A percentile compares a stretch with the other conserved stretches of the same genome.
phyloP scores from a whole-genome alignment of 2,888 invertebrate genomes.

The Acanthosepion esculentum region DNA sequence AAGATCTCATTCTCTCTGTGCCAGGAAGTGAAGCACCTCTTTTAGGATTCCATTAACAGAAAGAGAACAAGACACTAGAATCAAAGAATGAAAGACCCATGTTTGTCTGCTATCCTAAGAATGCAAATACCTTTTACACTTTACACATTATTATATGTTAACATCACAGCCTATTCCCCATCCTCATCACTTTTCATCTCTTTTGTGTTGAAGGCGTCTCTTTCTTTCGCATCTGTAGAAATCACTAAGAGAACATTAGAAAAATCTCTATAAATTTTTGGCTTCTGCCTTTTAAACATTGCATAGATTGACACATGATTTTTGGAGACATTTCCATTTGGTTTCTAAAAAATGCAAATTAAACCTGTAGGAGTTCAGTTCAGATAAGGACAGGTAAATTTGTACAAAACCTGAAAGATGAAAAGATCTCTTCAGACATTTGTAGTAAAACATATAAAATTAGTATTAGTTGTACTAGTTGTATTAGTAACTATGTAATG shows the following conservation, averaged over 20 bases:
- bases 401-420: no score
- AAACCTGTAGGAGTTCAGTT: no score
- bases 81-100: background rate
- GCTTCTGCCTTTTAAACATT: background rate
- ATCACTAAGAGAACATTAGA: background rate
- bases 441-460: no score
- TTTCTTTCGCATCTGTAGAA: background rate
- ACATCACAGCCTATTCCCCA: background rate
- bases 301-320: no score
- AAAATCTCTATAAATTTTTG: background rate
- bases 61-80: constrained; percentile 3
- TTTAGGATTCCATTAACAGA: background rate
- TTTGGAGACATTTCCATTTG: background rate
- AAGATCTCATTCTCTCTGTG: background rate
- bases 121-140: constrained; percentile 17
- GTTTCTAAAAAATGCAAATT: no score
- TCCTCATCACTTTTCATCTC: background rate
- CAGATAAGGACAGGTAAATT: no score
- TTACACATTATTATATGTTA: background rate
- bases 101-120: background rate
- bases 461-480: no score
- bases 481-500: no score
- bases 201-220: background rate
- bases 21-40: constrained; percentile 33
- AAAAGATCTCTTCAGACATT: no score